phyloP scores from a whole-genome alignment of 2,113 vertebrate species.

The Shinisaurus crocodilurus region DNA sequence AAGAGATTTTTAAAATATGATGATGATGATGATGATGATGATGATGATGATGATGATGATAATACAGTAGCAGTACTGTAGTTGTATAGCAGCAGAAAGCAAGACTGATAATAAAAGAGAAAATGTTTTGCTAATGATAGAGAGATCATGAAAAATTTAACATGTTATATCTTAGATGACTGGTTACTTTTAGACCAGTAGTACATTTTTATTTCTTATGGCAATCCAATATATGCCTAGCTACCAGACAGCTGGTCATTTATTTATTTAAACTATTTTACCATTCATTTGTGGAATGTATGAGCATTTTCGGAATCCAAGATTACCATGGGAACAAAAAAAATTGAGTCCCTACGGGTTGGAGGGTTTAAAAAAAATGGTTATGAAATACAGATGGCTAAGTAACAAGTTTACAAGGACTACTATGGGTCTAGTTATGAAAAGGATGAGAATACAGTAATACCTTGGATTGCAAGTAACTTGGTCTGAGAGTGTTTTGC shows the following conservation, averaged over 20 bases:
- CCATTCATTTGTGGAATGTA: constrained; percentile 64
- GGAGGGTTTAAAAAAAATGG: constrained; percentile 56
- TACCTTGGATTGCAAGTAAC: too few relatives aligned
- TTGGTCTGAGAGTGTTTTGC: too few relatives aligned
- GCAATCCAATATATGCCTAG: constrained; percentile 52
- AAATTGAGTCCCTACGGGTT: constrained; percentile 52
- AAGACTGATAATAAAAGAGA: constrained; percentile 77
- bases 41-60: too few relatives aligned
- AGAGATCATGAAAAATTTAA: constrained; percentile 71
- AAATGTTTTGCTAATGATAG: constrained; percentile 76
- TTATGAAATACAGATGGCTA: constrained; percentile 67
- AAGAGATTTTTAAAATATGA: constrained; percentile 67
- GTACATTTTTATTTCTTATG: constrained; percentile 63
- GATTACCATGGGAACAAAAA: constrained; percentile 79
- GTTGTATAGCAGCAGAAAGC: constrained; percentile 78
- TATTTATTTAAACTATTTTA: constrained; percentile 70
- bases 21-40: too few relatives aligned
- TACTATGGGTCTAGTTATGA: not conserved
- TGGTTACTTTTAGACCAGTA: constrained; percentile 67
- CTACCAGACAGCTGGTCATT: constrained; percentile 64
- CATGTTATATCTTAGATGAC: constrained; percentile 65
- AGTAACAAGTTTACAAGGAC: constrained; percentile 65
- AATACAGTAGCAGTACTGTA: constrained; percentile 76
- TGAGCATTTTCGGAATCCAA: constrained; percentile 69
- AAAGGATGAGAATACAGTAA: too few relatives aligned